These are phyloP conservation scores for Aradophagus sp. DNA, from an alignment of 1,140 invertebrate genomes.

Conservation along the genomic window DNA sequence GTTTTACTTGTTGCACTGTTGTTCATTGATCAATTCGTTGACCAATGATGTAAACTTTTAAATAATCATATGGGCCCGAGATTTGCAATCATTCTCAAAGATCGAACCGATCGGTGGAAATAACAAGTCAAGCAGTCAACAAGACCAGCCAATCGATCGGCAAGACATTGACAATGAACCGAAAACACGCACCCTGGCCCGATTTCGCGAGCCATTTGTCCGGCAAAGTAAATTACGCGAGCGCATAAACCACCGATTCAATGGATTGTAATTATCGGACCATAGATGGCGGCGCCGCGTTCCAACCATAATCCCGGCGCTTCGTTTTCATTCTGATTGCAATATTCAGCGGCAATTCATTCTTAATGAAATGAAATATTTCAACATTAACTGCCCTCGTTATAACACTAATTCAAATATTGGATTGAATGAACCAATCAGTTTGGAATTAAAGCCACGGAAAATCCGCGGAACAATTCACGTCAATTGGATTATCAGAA, in stretches of 20 bases:
- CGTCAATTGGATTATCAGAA: conserved; percentile 55
- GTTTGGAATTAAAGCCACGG: conserved; percentile 54
- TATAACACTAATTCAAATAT: conserved; percentile 56
- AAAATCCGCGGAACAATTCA: conserved; percentile 46
- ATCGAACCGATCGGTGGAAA: no score
- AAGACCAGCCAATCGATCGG: no score
- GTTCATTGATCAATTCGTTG: no score
- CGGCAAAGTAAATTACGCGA: conserved; percentile 39
- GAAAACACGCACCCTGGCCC: conserved; percentile 7
- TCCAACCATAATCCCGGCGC: conserved; percentile 47
- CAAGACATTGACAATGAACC: no score
- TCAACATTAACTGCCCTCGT: conserved; percentile 51
- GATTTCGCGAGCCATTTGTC: conserved; percentile 36
- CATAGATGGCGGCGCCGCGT: conserved; percentile 31
- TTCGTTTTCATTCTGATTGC: conserved; percentile 53
- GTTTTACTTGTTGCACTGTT: no score
- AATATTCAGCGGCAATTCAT: conserved; percentile 54
- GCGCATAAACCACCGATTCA: conserved; percentile 42
- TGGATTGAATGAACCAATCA: conserved; percentile 54
- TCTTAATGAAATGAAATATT: conserved; percentile 56
- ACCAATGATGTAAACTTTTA: no score
- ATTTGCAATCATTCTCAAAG: no score
- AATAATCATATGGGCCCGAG: no score
- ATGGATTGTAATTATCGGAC: conserved; percentile 46
- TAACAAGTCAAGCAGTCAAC: no score